Conservation (phyloP, 2,888 invertebrate species). For the Exocentrus adspersus region DNA sequence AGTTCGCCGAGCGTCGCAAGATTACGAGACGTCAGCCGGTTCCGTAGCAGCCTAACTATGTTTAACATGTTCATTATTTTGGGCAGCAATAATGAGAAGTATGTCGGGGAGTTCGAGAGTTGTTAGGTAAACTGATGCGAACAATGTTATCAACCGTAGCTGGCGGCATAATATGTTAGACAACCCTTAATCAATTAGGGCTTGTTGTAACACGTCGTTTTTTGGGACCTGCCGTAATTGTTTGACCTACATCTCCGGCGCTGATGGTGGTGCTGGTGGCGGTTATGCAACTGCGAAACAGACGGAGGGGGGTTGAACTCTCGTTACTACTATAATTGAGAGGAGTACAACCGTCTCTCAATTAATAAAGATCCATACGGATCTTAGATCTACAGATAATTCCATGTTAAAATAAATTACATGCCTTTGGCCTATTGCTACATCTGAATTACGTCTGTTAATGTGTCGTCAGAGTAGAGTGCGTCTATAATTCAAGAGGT, state of each 20-base stretch:
- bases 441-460: too few relatives aligned
- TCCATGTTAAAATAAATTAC: too few relatives aligned
- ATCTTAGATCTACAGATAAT: too few relatives aligned
- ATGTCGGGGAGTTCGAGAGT: slow-evolving; percentile 37
- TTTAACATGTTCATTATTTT: slow-evolving; percentile 37
- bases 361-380: too few relatives aligned
- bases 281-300: too few relatives aligned
- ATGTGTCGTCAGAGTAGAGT: too few relatives aligned
- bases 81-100: slow-evolving; percentile 36
- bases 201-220: slow-evolving; percentile 17
- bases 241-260: slow-evolving; percentile 15
- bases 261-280: too few relatives aligned
- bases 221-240: not conserved
- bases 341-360: too few relatives aligned
- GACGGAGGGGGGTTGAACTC: too few relatives aligned
- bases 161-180: slow-evolving; percentile 33
- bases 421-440: too few relatives aligned
- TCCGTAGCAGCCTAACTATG: slow-evolving; percentile 30
- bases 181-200: slow-evolving; percentile 37
- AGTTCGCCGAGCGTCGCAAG: not conserved
- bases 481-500: too few relatives aligned
- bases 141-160: slow-evolving; percentile 38
- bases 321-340: too few relatives aligned
- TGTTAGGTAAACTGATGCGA: slow-evolving; percentile 38
- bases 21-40: not conserved